phyloP scores from a whole-genome alignment of 2,113 vertebrate species.

The Rhynchomys soricoides region DNA sequence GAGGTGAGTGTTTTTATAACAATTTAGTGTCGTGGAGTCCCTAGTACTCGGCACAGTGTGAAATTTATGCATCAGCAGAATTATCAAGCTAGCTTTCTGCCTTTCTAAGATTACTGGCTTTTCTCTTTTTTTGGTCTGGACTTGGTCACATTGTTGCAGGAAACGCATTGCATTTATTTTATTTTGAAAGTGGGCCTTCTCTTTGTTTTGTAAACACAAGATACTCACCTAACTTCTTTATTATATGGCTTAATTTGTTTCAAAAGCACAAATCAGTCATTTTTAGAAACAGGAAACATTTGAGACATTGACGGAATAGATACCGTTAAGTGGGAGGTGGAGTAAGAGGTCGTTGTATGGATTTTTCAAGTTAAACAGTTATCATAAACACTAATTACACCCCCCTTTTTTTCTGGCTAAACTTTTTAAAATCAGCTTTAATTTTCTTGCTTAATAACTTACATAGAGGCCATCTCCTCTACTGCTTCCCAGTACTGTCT shows the following conservation, averaged over 20 bases:
- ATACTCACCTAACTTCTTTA: not conserved
- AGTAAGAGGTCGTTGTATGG: not conserved
- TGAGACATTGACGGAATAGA: not conserved
- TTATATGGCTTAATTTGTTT: not conserved
- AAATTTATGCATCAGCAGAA: not conserved
- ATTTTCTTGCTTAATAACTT: conserved; percentile 19
- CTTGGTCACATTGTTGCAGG: not conserved
- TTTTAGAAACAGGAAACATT: not conserved
- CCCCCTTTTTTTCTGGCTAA: not conserved
- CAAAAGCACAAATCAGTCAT: not conserved
- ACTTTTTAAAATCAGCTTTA: conserved; percentile 18
- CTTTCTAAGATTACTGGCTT: not conserved
- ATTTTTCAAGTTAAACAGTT: conserved; percentile 45
- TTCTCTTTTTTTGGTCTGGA: not conserved
- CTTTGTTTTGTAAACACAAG: not conserved
- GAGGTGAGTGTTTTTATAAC: not conserved
- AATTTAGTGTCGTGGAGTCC: not conserved
- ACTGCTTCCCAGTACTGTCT: not conserved
- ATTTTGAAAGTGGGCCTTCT: conserved; percentile 11
- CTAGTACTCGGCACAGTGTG: not conserved
- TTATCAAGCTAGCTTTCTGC: not conserved
- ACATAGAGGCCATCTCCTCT: not conserved
- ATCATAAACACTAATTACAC: not conserved
- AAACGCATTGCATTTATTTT: not conserved
- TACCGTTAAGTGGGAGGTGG: not conserved